Percentiles rank a stretch among this genome's conserved stretches.
These are phyloP conservation scores for Cosmorhoe ocellata DNA, from an alignment of 2,888 invertebrate species.

Conservation along the genomic window DNA sequence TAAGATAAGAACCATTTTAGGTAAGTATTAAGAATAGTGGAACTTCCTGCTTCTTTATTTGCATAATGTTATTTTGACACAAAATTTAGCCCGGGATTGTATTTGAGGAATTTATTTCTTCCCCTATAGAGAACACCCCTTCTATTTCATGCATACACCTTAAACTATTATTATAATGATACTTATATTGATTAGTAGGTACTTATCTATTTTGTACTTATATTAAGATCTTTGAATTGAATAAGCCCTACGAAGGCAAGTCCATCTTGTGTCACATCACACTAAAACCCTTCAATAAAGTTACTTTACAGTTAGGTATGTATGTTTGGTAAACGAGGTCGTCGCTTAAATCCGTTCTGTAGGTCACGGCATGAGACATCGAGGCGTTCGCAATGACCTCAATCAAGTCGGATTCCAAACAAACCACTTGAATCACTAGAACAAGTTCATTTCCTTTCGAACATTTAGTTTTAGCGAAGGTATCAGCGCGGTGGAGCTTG, in stretches of 20 bases:
- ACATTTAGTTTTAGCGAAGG: constrained; percentile 36
- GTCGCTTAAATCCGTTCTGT: constrained; percentile 60
- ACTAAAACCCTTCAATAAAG: constrained; percentile 40
- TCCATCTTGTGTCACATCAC: constrained; percentile 33
- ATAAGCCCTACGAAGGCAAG: constrained; percentile 40
- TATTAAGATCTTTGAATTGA: constrained; percentile 10
- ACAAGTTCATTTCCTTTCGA: constrained; percentile 52
- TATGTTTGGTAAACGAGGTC: constrained; percentile 66
- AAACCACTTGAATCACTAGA: constrained; percentile 50
- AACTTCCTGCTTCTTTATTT: no score
- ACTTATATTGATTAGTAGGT: no score
- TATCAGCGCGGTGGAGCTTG: constrained; percentile 71
- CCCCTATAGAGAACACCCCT: no score
- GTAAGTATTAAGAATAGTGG: no score
- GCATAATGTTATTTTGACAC: no score
- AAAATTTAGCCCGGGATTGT: no score
- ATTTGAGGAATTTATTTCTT: no score
- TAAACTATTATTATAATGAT: no score
- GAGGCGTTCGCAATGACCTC: constrained; percentile 65
- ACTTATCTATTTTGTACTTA: constrained; percentile 34
- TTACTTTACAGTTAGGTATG: constrained; percentile 50
- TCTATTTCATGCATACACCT: no score
- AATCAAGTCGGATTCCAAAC: constrained; percentile 70
- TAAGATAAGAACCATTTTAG: not conserved
- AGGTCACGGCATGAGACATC: constrained; percentile 70